Evolutionary conservation across 2,113 vertebrate genomes (phyloP), one percentile per base, ranked within the genome.

Genomic region (Cyprinodon variegatus): DNA sequence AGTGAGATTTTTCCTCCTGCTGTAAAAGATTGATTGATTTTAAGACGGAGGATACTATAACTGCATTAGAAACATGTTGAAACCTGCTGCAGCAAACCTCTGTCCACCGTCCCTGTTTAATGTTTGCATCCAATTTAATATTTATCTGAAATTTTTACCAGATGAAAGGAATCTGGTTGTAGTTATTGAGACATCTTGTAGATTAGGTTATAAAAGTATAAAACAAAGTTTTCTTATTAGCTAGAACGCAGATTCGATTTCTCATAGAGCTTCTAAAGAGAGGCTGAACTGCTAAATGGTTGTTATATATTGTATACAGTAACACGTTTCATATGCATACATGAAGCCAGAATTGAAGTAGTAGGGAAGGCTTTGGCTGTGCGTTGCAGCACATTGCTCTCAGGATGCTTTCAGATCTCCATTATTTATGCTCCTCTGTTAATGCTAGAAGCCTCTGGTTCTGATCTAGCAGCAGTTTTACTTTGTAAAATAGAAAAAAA

Each of bases 351-450:
- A 77, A 70, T 76, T 67, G 72, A 36, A 72, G 74, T 78, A 76
- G 64, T 39, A n/a, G 66, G 48, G 75, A 68, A 77, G 72, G 75
- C 65, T 89, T 85, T 70, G 83, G 86, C 80, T 88, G 86, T 88
- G 84, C 85, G 81, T 90, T 87, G 89, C 86, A 82, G 90, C 89
- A 84, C 85, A 84, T 83, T 81, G 86, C 81, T 89, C 91, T 91
- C 91, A 91, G 90, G 91, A 88, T 89, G 88, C 81, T 91, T 89
- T 90, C 64, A 71, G 71, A 83, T 89, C 89, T 86, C 72, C 78
- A 77, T 29, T 29, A 77, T 72, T 80, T 86, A 79, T 53, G 71
- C n/a, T 87, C 62, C n/a, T 87, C 62, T 76, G 9, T 78, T 73
- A 72, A 77, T 83, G 89, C 79, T 81, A 82, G 81, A 83, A 82